Evolutionary conservation across 2,113 vertebrate species (phyloP).

Genomic region (Perca flavescens): DNA sequence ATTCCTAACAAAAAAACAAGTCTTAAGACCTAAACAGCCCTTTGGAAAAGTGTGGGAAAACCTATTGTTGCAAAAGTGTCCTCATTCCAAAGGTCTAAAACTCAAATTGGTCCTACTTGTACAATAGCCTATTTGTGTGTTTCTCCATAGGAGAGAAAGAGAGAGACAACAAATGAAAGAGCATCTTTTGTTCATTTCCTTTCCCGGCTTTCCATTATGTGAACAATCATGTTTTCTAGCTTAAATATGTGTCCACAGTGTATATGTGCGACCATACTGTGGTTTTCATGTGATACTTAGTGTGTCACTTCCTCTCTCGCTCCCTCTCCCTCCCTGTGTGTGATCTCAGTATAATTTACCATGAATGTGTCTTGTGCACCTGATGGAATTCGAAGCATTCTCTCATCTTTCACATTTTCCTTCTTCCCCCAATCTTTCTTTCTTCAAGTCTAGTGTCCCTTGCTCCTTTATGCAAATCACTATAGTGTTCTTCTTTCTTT

Average conservation of each 20-base stretch:
- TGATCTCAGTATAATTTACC: slow-evolving; percentile 5
- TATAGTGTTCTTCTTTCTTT: slow-evolving; percentile 53
- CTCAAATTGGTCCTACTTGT: not conserved
- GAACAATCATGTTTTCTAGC: not conserved
- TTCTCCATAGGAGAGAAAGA: not conserved
- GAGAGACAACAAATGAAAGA: not conserved
- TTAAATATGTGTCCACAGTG: not conserved
- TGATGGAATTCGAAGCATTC: not conserved
- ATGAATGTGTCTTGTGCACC: slow-evolving; percentile 4
- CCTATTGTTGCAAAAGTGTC: too few species aligned
- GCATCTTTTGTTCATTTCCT: not conserved
- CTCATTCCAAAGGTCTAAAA: not conserved
- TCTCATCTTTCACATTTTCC: slow-evolving; percentile 16
- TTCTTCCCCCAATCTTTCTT: slow-evolving; percentile 1
- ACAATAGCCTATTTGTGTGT: not conserved
- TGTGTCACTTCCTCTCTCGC: not conserved
- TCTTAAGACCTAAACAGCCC: not conserved
- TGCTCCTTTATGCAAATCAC: slow-evolving; percentile 52
- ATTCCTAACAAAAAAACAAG: not conserved
- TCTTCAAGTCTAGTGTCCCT: slow-evolving; percentile 8
- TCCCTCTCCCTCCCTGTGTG: slow-evolving; percentile 1
- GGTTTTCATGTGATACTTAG: slow-evolving; percentile 2
- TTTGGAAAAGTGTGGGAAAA: not conserved
- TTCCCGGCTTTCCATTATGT: not conserved
- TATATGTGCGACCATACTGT: not conserved